Conservation (phyloP, 2,113 vertebrate species). For the Fukomys damarensis region DNA sequence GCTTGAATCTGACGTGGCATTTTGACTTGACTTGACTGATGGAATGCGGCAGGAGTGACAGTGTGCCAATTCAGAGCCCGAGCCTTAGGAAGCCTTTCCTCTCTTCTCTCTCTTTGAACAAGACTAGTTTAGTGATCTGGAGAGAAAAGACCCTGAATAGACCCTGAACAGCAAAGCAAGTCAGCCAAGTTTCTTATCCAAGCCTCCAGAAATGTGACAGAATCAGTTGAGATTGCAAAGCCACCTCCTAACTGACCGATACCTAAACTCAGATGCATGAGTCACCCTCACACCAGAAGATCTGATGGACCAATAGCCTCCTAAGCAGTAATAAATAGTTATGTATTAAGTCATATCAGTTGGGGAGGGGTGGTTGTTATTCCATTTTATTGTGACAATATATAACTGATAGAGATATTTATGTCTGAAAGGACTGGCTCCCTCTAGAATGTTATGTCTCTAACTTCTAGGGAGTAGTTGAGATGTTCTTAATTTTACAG, state of each 20-base stretch:
- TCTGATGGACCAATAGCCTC: background rate
- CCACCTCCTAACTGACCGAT: background rate
- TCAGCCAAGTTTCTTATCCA: background rate
- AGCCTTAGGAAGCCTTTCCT: background rate
- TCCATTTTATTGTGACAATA: background rate
- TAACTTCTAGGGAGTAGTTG: background rate
- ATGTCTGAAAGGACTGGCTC: background rate
- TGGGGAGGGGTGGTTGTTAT: background rate
- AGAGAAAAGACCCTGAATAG: background rate
- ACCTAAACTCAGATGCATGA: background rate
- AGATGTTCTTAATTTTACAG: background rate
- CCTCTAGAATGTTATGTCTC: background rate
- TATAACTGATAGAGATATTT: background rate
- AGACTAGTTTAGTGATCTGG: background rate
- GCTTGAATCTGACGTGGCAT: background rate
- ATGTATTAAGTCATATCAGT: background rate
- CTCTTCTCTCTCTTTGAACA: background rate
- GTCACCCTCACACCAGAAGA: background rate
- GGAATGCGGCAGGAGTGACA: background rate
- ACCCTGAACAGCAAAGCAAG: background rate
- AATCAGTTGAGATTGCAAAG: background rate
- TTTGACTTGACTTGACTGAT: background rate
- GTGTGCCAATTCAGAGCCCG: background rate
- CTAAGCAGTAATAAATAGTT: background rate
- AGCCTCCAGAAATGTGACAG: background rate